phyloP scores from a whole-genome alignment of 2,113 vertebrate species.

The Ceratotherium simum region DNA sequence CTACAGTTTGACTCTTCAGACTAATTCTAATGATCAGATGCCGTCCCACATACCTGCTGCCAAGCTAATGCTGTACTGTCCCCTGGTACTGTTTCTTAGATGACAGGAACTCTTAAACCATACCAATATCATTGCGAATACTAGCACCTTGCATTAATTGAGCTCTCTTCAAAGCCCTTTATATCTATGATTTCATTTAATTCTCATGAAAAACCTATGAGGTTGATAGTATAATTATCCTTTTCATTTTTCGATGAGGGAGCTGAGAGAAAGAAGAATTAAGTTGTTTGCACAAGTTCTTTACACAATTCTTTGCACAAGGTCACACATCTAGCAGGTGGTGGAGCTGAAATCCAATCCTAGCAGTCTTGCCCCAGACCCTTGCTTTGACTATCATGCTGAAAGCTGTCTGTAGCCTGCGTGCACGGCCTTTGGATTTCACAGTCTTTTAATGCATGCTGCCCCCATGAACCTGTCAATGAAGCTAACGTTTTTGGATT shows the following conservation, averaged over 20 bases:
- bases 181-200: neutral
- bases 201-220: neutral
- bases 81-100: too few species aligned
- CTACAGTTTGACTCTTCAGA: neutral
- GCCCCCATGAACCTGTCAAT: neutral
- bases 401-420: neutral
- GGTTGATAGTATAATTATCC: neutral
- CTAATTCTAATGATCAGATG: neutral
- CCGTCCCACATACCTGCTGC: fast-evolving
- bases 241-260: neutral
- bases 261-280: neutral
- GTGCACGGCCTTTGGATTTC: neutral
- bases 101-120: neutral
- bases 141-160: neutral
- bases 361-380: neutral
- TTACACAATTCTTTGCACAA: neutral
- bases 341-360: neutral
- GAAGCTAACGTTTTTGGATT: neutral
- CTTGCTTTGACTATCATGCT: neutral
- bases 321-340: neutral
- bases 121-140: neutral
- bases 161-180: neutral
- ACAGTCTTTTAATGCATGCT: neutral
- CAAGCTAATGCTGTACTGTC: neutral
- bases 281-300: neutral